Evolutionary conservation across 2,113 vertebrate genomes (phyloP).

Genomic region (Thinocorus orbignyianus): DNA sequence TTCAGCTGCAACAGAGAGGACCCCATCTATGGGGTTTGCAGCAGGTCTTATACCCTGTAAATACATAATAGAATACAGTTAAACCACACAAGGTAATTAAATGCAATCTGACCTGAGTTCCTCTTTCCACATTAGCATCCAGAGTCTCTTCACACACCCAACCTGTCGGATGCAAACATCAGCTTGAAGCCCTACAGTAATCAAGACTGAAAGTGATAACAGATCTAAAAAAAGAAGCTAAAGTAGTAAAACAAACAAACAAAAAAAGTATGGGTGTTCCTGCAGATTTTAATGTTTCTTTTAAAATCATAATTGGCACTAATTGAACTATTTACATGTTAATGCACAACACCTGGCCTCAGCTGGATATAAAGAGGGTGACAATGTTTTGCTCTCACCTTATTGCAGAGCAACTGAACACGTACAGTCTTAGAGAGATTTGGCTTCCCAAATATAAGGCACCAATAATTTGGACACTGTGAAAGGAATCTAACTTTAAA

Average conservation of each 20-base stretch:
- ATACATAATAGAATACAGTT: neutral
- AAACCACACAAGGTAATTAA: neutral
- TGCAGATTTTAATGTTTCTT: constrained; percentile 57
- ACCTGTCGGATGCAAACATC: neutral
- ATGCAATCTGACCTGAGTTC: neutral
- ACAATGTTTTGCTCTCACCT: constrained; percentile 66
- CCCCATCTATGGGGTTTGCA: neutral
- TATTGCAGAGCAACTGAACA: constrained; percentile 51
- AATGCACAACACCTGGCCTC: constrained; percentile 78
- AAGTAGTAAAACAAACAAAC: neutral
- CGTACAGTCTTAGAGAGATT: constrained; percentile 26
- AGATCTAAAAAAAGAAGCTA: constrained; percentile 9
- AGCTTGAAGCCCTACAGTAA: constrained; percentile 28
- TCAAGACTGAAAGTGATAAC: constrained; percentile 20
- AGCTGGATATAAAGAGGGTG: constrained; percentile 68
- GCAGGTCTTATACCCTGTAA: neutral
- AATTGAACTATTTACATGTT: constrained; percentile 71
- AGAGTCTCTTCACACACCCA: neutral
- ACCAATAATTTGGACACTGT: constrained; percentile 48
- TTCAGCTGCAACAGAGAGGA: neutral
- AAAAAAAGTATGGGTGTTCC: constrained; percentile 31
- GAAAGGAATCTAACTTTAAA: constrained; percentile 59
- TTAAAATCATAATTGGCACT: constrained; percentile 64
- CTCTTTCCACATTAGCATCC: neutral
- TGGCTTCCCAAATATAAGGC: constrained; percentile 57